Percentiles rank a stretch among this genome's conserved stretches.
phyloP scores from a whole-genome alignment of 1,140 invertebrate genomes.

The Formica selysi region DNA sequence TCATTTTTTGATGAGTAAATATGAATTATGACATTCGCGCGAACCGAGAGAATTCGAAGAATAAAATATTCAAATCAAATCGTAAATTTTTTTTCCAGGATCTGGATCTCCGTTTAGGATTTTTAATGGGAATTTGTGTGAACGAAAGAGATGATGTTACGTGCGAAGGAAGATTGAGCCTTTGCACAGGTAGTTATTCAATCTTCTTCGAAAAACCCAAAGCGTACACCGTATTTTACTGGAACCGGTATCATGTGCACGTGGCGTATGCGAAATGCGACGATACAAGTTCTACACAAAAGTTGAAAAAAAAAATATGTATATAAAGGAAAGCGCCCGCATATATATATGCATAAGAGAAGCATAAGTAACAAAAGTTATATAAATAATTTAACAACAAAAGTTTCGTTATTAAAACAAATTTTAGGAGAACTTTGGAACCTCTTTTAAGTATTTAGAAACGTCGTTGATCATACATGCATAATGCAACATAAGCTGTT shows the following conservation, averaged over 20 bases:
- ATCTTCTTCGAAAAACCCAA: too few species aligned
- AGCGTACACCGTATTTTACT: too few species aligned
- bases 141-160: too few species aligned
- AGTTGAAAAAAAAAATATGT: too few species aligned
- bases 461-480: neutral
- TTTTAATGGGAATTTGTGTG: too few species aligned
- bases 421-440: neutral
- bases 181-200: too few species aligned
- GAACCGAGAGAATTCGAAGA: neutral
- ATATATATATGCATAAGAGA: too few species aligned
- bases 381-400: neutral
- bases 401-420: slow-evolving; percentile 30
- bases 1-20: slow-evolving; percentile 14
- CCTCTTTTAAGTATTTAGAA: neutral
- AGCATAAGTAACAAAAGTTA: neutral
- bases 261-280: too few species aligned
- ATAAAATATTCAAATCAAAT: neutral
- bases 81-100: slow-evolving; percentile 16
- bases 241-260: too few species aligned
- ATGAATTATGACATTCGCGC: neutral
- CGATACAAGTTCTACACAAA: too few species aligned
- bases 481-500: slow-evolving; percentile 49
- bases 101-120: neutral
- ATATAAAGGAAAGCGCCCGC: too few species aligned
- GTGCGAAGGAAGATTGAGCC: too few species aligned